These are phyloP conservation scores for Philypnodon macrostomus DNA, from an alignment of 2,797 vertebrate species.

Conservation along the genomic window DNA sequence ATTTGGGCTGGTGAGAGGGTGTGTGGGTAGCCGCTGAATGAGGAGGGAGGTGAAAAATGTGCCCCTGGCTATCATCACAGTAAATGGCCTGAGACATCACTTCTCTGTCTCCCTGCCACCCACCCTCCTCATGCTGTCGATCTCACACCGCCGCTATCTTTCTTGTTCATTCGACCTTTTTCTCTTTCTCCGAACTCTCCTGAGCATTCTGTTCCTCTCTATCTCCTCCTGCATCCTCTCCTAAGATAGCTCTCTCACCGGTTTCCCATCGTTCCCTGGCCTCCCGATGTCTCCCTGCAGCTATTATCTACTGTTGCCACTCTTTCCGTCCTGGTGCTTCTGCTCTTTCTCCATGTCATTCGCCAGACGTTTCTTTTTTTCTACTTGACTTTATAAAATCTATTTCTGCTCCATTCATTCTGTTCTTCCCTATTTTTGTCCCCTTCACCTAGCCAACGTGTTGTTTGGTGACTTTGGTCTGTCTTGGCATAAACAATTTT, in stretches of 20 bases:
- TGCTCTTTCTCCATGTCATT: conserved; percentile 16
- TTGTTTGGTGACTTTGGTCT: no score
- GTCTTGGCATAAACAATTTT: no score
- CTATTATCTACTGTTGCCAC: conserved; percentile 29
- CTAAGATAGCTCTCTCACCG: conserved; percentile 39
- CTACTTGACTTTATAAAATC: conserved; percentile 9
- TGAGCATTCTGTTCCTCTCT: conserved; percentile 33
- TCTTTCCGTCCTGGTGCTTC: conserved; percentile 4
- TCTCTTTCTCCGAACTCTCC: conserved; percentile 34
- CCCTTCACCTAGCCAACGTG: no score
- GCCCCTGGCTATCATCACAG: conserved; percentile 70
- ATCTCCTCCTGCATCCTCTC: conserved; percentile 27
- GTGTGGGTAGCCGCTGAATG: conserved; percentile 20
- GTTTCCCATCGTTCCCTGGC: conserved; percentile 17
- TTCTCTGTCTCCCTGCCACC: conserved; percentile 50
- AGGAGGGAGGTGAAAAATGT: conserved; percentile 51
- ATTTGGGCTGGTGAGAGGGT: conserved; percentile 16
- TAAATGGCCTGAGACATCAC: conserved; percentile 67
- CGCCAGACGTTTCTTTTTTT: conserved; percentile 3
- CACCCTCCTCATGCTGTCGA: conserved; percentile 32
- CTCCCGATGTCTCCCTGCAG: conserved; percentile 21
- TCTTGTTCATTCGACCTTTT: conserved; percentile 48
- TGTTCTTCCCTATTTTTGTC: no score
- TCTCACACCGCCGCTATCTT: conserved; percentile 43
- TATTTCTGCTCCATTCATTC: conserved; percentile 8